Percentiles rank a stretch among this genome's conserved stretches.
Evolutionary conservation across 1,140 invertebrate genomes (phyloP).

Genomic region (Orchesella cincta): DNA sequence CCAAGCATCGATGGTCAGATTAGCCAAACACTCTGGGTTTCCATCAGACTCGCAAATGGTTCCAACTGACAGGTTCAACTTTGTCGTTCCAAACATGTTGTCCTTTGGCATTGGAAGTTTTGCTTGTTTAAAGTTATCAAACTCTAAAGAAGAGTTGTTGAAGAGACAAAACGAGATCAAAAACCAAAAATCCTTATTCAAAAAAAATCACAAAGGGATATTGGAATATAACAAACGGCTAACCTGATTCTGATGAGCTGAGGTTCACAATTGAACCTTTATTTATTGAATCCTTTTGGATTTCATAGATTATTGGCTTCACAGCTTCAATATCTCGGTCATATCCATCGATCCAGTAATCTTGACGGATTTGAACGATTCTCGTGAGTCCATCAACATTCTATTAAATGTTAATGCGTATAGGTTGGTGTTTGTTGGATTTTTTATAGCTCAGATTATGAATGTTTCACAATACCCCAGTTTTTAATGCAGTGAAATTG

Average conservation of each 20-base stretch:
- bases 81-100: constrained; percentile 42
- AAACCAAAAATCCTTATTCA: no score
- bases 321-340: background rate
- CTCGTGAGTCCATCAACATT: background rate
- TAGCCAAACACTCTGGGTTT: constrained; percentile 23
- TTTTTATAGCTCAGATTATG: background rate
- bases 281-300: constrained; percentile 20
- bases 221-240: no score
- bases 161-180: no score
- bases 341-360: background rate
- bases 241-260: background rate
- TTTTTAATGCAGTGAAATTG: constrained; percentile 21
- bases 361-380: background rate
- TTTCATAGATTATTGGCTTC: constrained; percentile 9
- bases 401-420: background rate
- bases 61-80: constrained; percentile 27
- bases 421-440: no score
- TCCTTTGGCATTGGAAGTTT: constrained; percentile 21
- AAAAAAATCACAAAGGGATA: no score
- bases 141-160: no score
- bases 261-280: background rate
- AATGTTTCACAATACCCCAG: constrained; percentile 7
- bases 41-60: constrained; percentile 40
- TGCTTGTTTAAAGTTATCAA: constrained; percentile 32
- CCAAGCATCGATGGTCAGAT: constrained; percentile 27